Evolutionary conservation across 2,888 invertebrate genomes (phyloP).

Genomic region (Oscheius myriophilus): DNA sequence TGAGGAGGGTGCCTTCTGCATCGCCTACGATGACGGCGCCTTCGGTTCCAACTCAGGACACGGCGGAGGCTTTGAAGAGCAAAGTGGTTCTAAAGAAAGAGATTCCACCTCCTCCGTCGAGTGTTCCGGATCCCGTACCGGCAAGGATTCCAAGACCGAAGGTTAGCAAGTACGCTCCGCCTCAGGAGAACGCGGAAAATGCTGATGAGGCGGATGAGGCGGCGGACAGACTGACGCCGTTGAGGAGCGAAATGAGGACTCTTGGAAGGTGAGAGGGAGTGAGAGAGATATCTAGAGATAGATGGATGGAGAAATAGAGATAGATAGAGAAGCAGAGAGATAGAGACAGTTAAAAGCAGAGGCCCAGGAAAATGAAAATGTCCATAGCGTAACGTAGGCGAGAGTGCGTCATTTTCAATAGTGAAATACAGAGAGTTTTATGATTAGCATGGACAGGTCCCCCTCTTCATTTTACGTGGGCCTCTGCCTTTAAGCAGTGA

Average conservation of each 20-base stretch:
- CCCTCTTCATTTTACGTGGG: too few relatives aligned
- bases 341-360: too few relatives aligned
- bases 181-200: slow-evolving; percentile 48
- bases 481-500: too few relatives aligned
- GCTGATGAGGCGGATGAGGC: slow-evolving; percentile 65
- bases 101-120: slow-evolving; percentile 27
- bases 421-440: too few relatives aligned
- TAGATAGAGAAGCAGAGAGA: too few relatives aligned
- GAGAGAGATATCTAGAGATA: too few relatives aligned
- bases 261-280: slow-evolving; percentile 18
- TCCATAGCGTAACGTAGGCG: too few relatives aligned
- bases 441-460: too few relatives aligned
- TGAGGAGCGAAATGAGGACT: slow-evolving; percentile 50
- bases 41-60: slow-evolving; percentile 41
- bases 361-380: too few relatives aligned
- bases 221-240: slow-evolving; percentile 55
- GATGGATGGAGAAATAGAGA: too few relatives aligned
- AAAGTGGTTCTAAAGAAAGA: slow-evolving; percentile 65
- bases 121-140: slow-evolving; percentile 64
- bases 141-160: slow-evolving; percentile 70
- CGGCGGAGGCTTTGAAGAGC: slow-evolving; percentile 58
- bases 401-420: too few relatives aligned
- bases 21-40: slow-evolving; percentile 15
- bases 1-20: slow-evolving; percentile 15
- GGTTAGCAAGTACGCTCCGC: slow-evolving; percentile 52